Evolutionary conservation across 2,888 invertebrate species (phyloP), one percentile per base, ranked within the genome.

Genomic region (Parthenolecanium corni): DNA sequence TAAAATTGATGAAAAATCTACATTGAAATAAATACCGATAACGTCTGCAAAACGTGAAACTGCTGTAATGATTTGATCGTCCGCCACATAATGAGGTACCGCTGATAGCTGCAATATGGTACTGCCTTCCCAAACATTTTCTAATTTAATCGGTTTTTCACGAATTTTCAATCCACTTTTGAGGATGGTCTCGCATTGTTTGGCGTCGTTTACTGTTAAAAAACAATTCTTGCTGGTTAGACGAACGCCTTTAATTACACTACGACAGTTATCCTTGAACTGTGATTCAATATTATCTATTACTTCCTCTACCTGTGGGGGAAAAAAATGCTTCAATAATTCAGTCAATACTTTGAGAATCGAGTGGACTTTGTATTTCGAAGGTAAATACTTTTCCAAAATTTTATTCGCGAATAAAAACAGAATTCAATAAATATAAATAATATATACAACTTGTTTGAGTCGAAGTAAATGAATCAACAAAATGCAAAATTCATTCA

Each of bases 41-140:
- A 73, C 68, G 12, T 71, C 71, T 25, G 72, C 74, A 62, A 71
- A 72, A 49, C 70, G 70, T 12, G 70, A 66, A 21, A 73, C 64
- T 3, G 71, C 69, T 23, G 70, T 67, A 23, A 69, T 68, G n/a
- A 73, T 68, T 9, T 69, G 68, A 36, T 69, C 67, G 65, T 73
- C 73, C 23, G 69, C 66, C 20, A 72, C 70, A 61, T 71, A 68
- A 62, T 72, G 71, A 6, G 74, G 73, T 3, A 74, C 73, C 14
- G 73, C 73, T 1, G 71, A 69, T 47, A 72, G 67, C n/a, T 71
- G 69, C 16, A 73, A 64, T 36, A 72, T 69, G 42, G 71, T 67
- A 9, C 73, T 71, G 12, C 71, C 71, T 14, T 68, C 66, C 2
- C 71, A 70, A 3, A 71, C 72, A 66, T 73, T 73, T 49, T 70